Evolutionary conservation across 2,888 invertebrate species (phyloP).

Genomic region (Cantharis flavilabris): DNA sequence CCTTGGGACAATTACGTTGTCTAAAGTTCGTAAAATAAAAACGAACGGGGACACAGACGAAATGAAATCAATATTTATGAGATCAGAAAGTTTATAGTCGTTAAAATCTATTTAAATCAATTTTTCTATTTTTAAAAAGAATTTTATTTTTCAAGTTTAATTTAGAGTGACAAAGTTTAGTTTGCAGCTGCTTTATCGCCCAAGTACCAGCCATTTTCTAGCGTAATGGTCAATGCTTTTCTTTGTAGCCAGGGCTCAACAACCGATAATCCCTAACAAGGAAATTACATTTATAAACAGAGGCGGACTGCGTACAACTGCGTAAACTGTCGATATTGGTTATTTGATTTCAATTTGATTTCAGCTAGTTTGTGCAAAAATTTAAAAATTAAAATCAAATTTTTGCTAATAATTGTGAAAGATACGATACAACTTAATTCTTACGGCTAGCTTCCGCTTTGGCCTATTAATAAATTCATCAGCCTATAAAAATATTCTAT

Average conservation of each 20-base stretch:
- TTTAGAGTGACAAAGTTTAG: background rate
- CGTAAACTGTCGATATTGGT: too few species aligned
- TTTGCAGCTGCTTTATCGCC: background rate
- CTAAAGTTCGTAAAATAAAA: background rate
- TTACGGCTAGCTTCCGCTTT: too few species aligned
- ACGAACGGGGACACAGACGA: background rate
- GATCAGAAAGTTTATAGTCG: background rate
- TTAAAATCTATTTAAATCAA: background rate
- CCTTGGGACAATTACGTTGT: background rate
- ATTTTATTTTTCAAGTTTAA: background rate
- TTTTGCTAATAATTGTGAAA: too few species aligned
- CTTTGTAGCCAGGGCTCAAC: background rate
- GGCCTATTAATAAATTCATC: too few species aligned
- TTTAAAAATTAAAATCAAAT: too few species aligned
- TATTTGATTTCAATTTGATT: too few species aligned
- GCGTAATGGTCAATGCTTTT: background rate
- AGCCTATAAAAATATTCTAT: too few species aligned
- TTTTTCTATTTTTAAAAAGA: background rate
- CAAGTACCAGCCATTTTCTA: background rate
- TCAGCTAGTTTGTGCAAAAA: too few species aligned
- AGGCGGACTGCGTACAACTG: background rate
- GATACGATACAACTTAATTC: too few species aligned
- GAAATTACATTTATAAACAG: background rate
- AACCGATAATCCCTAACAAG: background rate
- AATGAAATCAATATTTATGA: background rate